Conservation (phyloP, 2,113 vertebrate genomes). For the Montifringilla adamsi region DNA sequence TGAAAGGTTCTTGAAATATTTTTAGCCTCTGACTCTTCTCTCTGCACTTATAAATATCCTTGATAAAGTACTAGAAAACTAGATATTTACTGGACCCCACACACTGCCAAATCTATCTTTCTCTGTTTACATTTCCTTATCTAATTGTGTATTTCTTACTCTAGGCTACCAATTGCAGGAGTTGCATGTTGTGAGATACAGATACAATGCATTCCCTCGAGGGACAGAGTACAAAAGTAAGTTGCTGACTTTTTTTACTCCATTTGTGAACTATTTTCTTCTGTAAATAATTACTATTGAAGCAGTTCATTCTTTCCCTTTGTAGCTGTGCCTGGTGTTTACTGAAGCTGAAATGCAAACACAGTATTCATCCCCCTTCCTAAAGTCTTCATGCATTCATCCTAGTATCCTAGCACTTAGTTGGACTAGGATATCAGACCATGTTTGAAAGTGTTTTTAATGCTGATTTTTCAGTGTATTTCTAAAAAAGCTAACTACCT, state of each 20-base stretch:
- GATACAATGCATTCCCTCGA: not conserved
- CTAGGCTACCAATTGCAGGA: not conserved
- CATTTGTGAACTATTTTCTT: not conserved
- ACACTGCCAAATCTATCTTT: not conserved
- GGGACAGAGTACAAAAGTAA: not conserved
- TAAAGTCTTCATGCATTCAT: not conserved
- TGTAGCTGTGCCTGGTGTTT: not conserved
- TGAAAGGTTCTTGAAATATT: slow-evolving; percentile 26
- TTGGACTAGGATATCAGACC: not conserved
- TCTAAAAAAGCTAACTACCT: not conserved
- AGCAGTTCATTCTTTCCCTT: not conserved
- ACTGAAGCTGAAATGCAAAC: not conserved
- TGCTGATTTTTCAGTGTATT: not conserved
- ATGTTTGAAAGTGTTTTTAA: not conserved
- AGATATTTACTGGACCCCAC: not conserved
- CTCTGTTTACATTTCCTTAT: not conserved
- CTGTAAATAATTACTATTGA: not conserved
- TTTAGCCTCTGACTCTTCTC: not conserved
- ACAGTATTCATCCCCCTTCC: not conserved
- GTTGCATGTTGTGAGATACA: not conserved
- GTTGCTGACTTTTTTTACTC: not conserved
- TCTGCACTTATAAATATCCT: slow-evolving; percentile 26
- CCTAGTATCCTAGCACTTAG: not conserved
- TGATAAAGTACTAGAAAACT: slow-evolving; percentile 13
- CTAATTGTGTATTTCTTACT: not conserved